Conservation (phyloP, 2,113 vertebrate genomes). For the Heterochromis multidens region DNA sequence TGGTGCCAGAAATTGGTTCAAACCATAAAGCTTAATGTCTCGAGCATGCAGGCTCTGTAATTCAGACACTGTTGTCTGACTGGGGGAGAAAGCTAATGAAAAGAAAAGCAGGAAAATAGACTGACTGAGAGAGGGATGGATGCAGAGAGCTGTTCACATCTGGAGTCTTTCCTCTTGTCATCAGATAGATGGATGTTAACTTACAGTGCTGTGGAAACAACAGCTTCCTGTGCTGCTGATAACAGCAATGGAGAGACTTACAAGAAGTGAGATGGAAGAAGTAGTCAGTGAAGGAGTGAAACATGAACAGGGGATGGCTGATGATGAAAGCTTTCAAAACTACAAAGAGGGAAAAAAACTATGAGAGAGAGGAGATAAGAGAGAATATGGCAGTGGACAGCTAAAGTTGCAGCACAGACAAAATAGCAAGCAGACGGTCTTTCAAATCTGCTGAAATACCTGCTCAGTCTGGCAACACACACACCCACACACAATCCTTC, state of each 20-base stretch:
- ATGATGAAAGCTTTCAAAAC: neutral
- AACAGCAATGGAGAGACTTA: slow-evolving; percentile 39
- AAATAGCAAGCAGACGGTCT: slow-evolving; percentile 21
- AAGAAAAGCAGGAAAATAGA: slow-evolving; percentile 28
- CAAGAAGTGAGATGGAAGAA: neutral
- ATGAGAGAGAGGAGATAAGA: neutral
- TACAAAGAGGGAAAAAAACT: neutral
- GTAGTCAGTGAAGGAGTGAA: neutral
- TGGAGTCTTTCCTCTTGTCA: slow-evolving; percentile 82
- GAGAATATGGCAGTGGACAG: neutral
- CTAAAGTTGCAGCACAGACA: slow-evolving; percentile 17
- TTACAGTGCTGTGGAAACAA: slow-evolving; percentile 64
- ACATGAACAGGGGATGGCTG: slow-evolving; percentile 26
- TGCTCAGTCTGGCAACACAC: slow-evolving; percentile 16
- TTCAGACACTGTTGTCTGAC: slow-evolving; percentile 83
- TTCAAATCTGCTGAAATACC: slow-evolving; percentile 12
- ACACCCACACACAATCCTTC: neutral
- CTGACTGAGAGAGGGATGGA: slow-evolving; percentile 68
- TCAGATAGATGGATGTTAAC: slow-evolving; percentile 75
- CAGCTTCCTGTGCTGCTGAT: slow-evolving; percentile 72
- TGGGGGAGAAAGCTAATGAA: slow-evolving; percentile 80
- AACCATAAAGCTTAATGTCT: slow-evolving; percentile 56
- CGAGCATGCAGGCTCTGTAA: slow-evolving; percentile 85
- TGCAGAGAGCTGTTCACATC: slow-evolving; percentile 80
- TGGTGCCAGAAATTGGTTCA: slow-evolving; percentile 57